phyloP scores from a whole-genome alignment of 2,797 vertebrate genomes.

The Jordanella pulchra region DNA sequence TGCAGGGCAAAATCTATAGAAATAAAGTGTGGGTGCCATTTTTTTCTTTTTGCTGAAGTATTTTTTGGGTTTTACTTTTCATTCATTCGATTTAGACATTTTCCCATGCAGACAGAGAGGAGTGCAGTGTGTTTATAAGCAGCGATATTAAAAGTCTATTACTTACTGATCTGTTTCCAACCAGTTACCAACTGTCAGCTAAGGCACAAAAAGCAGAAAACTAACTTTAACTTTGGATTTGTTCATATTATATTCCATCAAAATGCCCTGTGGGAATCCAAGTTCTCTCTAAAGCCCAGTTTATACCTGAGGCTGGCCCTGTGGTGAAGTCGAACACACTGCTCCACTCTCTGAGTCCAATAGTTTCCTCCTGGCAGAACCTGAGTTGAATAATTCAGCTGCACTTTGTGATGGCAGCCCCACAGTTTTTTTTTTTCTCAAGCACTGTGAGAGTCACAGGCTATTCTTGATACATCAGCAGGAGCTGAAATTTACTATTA shows the following conservation, averaged over 20 bases:
- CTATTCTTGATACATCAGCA: constrained; percentile 49
- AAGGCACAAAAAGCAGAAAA: not conserved
- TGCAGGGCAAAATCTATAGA: not conserved
- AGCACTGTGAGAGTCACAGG: constrained; percentile 31
- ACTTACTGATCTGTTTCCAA: not conserved
- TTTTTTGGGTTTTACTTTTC: no score
- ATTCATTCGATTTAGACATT: not conserved
- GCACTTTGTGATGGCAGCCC: not conserved
- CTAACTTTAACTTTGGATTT: not conserved
- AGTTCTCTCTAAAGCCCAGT: not conserved
- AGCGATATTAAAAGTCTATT: not conserved
- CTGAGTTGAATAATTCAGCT: constrained; percentile 26
- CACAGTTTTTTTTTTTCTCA: constrained; percentile 5
- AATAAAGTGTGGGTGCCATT: not conserved
- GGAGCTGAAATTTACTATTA: constrained; percentile 43
- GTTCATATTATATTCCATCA: not conserved
- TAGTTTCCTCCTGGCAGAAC: constrained; percentile 12
- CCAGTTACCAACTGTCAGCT: not conserved
- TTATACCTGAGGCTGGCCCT: not conserved
- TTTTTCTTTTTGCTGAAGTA: not conserved
- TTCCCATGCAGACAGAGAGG: not conserved
- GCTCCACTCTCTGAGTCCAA: constrained; percentile 13
- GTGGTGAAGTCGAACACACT: constrained; percentile 12
- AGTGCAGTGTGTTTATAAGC: not conserved
- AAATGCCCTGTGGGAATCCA: not conserved